Conservation (phyloP, 2,113 vertebrate species). For the Oreochromis spilurus region DNA sequence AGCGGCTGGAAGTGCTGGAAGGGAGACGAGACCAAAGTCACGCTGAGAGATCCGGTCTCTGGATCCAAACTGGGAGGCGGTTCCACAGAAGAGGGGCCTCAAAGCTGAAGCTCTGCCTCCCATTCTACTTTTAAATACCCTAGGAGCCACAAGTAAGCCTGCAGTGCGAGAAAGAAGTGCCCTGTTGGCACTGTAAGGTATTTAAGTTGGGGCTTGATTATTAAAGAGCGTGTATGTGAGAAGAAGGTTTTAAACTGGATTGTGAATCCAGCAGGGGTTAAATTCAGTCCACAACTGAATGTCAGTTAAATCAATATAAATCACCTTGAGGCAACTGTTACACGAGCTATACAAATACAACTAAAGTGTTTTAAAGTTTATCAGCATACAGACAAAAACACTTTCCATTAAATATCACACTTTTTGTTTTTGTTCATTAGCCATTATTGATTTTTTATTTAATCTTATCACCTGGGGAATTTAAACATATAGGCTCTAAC, state of each 20-base stretch:
- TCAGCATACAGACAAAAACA: neutral
- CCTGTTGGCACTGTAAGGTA: neutral
- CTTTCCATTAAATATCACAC: neutral
- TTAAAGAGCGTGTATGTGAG: neutral
- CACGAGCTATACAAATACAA: neutral
- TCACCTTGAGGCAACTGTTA: neutral
- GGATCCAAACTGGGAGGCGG: neutral
- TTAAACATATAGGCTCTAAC: neutral
- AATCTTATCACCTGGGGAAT: neutral
- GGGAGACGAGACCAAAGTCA: neutral
- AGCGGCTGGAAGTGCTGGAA: neutral
- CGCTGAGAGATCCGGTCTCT: neutral
- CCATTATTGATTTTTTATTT: neutral
- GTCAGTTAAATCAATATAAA: neutral
- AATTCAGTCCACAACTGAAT: neutral
- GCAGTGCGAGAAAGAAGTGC: neutral
- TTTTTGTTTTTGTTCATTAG: neutral
- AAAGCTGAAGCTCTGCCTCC: neutral
- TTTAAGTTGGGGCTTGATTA: neutral
- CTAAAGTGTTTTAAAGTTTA: neutral
- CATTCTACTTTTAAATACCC: neutral
- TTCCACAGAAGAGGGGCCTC: neutral
- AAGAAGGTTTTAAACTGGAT: neutral
- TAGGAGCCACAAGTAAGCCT: neutral
- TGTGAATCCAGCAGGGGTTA: neutral